These are phyloP conservation scores for Isotomurus palustris DNA, from an alignment of 2,888 invertebrate genomes.

Conservation along the genomic window DNA sequence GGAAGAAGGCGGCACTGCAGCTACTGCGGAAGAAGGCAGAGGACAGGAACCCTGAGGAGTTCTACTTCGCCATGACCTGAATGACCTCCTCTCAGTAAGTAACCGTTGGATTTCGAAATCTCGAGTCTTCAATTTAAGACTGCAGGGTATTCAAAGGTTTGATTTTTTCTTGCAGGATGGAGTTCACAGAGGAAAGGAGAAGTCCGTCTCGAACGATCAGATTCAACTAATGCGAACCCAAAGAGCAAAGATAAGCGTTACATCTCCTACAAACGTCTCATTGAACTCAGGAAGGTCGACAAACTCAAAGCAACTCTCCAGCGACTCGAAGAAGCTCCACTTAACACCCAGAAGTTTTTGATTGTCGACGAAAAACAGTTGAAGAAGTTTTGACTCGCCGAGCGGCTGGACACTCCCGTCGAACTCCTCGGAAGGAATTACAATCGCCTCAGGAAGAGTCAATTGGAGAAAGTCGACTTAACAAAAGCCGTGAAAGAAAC, in stretches of 20 bases:
- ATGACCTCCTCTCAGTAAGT: too few relatives aligned
- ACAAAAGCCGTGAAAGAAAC: slow-evolving; percentile 53
- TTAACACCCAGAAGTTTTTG: slow-evolving; percentile 76
- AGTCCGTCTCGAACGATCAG: slow-evolving; percentile 74
- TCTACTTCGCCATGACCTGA: slow-evolving; percentile 97
- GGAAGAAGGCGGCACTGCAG: slow-evolving; percentile 76
- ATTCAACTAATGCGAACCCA: slow-evolving; percentile 83
- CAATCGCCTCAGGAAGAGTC: slow-evolving; percentile 63
- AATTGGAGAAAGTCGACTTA: slow-evolving; percentile 46
- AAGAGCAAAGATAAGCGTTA: slow-evolving; percentile 90
- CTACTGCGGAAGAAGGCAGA: slow-evolving; percentile 75
- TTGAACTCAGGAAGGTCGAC: slow-evolving; percentile 73
- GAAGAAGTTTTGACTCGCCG: slow-evolving; percentile 63
- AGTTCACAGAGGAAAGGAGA: slow-evolving; percentile 60
- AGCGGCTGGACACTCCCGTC: slow-evolving; percentile 70
- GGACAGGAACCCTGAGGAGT: slow-evolving; percentile 96
- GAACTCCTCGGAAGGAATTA: slow-evolving; percentile 63
- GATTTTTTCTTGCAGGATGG: slow-evolving; percentile 29
- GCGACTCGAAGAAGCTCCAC: slow-evolving; percentile 66
- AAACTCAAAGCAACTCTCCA: slow-evolving; percentile 73
- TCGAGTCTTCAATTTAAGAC: too few relatives aligned
- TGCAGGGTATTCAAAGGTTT: too few relatives aligned
- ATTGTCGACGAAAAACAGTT: slow-evolving; percentile 62
- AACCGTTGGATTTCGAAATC: too few relatives aligned
- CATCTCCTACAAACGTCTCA: slow-evolving; percentile 74